A percentile compares a stretch with the other conserved stretches of the same genome.
Evolutionary conservation across 2,888 invertebrate species (phyloP).

Genomic region (Itoplectis maculator): DNA sequence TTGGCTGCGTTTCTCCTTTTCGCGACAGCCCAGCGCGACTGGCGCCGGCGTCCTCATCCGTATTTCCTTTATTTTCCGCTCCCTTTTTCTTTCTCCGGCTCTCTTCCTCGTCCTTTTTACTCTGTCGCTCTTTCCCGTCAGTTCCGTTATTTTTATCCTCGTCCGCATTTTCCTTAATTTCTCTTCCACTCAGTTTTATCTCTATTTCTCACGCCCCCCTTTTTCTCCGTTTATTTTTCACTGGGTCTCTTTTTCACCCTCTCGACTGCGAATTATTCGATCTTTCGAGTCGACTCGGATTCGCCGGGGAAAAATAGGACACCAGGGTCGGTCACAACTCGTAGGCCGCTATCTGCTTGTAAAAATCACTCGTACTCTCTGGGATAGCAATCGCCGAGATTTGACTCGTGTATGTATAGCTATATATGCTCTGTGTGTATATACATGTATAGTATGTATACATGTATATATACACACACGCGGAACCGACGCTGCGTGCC

Average conservation of each 20-base stretch:
- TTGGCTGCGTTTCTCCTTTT: constrained; percentile 24
- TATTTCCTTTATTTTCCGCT: constrained; percentile 42
- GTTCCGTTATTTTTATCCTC: too few relatives aligned
- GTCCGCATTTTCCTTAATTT: too few relatives aligned
- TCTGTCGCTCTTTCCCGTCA: too few relatives aligned
- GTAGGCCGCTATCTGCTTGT: constrained; percentile 6
- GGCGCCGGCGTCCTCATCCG: constrained; percentile 40
- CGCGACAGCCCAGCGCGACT: constrained; percentile 3
- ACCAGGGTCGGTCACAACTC: constrained; percentile 32
- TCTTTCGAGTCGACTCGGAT: neutral
- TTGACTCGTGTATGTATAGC: neutral
- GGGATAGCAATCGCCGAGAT: constrained; percentile 22
- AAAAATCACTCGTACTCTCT: constrained; percentile 22
- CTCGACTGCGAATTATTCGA: neutral
- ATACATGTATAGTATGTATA: neutral
- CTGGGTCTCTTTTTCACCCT: neutral
- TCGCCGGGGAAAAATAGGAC: constrained; percentile 2
- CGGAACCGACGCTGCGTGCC: constrained; percentile 26
- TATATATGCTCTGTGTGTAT: neutral
- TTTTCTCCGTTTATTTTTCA: too few relatives aligned
- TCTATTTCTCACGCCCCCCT: too few relatives aligned
- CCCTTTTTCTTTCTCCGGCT: constrained; percentile 4
- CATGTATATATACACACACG: neutral
- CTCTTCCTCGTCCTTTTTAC: neutral
- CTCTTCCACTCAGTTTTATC: too few relatives aligned